Conservation (phyloP, 23 tunicate genomes). For the Styela plicata region DNA sequence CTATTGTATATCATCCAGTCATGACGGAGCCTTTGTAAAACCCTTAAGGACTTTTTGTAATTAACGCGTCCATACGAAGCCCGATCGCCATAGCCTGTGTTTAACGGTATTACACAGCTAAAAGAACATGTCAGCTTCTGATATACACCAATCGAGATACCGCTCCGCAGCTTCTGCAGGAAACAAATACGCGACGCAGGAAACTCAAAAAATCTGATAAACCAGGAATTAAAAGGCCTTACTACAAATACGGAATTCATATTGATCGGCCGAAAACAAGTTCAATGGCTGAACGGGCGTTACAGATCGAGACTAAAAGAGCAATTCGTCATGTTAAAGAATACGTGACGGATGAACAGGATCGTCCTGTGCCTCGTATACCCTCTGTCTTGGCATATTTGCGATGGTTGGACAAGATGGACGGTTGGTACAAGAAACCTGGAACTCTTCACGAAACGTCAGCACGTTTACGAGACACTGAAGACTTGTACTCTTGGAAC, state of each 20-base stretch:
- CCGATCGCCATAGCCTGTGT: not conserved
- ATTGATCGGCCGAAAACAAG: conserved; percentile 16
- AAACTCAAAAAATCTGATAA: not conserved
- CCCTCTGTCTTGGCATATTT: conserved; percentile 83
- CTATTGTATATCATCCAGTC: not conserved
- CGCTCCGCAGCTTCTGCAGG: not conserved
- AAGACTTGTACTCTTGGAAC: conserved; percentile 66
- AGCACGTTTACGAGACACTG: conserved; percentile 34
- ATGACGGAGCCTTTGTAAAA: not conserved
- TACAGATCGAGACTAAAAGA: conserved; percentile 51
- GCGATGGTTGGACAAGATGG: conserved; percentile 92
- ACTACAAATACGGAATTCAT: conserved; percentile 20
- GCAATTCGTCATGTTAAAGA: conserved; percentile 52
- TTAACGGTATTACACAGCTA: no score
- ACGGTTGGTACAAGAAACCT: conserved; percentile 57
- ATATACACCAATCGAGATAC: not conserved
- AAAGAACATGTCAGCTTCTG: not conserved
- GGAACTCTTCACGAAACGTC: conserved; percentile 38
- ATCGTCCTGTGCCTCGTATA: conserved; percentile 65
- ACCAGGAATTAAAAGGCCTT: not conserved
- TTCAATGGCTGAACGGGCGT: conserved; percentile 20
- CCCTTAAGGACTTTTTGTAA: not conserved
- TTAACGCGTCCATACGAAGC: not conserved
- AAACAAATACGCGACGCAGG: not conserved
- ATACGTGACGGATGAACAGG: conserved; percentile 35